Percentiles rank a stretch among this genome's conserved stretches.
Conservation (phyloP, 2,113 vertebrate species). For the Cinclus cinclus region DNA sequence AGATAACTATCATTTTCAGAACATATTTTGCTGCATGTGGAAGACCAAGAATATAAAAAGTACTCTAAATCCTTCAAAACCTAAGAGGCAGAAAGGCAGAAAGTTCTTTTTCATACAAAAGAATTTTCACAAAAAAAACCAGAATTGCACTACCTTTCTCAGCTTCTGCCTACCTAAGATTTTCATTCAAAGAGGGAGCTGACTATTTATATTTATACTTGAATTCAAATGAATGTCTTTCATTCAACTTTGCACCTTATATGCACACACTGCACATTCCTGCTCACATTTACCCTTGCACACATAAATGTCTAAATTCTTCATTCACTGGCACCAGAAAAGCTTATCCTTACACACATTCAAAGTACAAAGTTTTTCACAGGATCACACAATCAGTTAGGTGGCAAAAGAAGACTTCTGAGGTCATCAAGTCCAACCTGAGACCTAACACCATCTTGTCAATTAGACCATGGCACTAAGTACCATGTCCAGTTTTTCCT, state of each 20-base stretch:
- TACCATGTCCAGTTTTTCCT: background rate
- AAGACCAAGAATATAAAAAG: constrained; percentile 9
- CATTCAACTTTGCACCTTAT: background rate
- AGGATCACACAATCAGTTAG: background rate
- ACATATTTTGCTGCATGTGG: background rate
- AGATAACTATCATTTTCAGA: constrained; percentile 47
- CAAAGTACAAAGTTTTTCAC: background rate
- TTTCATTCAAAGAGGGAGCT: background rate
- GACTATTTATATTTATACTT: background rate
- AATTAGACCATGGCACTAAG: background rate
- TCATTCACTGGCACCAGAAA: background rate
- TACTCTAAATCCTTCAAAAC: background rate
- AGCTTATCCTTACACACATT: background rate
- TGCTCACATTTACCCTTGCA: background rate
- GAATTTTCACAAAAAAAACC: background rate
- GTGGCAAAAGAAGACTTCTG: background rate
- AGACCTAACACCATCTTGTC: background rate
- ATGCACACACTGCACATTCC: background rate
- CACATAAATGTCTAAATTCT: background rate
- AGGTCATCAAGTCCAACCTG: background rate
- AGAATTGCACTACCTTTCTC: background rate
- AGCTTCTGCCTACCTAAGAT: background rate
- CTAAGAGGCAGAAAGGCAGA: background rate
- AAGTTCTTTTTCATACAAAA: background rate
- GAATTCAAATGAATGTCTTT: background rate